Evolutionary conservation across 2,888 invertebrate species (phyloP).

Genomic region (Noctua janthina): DNA sequence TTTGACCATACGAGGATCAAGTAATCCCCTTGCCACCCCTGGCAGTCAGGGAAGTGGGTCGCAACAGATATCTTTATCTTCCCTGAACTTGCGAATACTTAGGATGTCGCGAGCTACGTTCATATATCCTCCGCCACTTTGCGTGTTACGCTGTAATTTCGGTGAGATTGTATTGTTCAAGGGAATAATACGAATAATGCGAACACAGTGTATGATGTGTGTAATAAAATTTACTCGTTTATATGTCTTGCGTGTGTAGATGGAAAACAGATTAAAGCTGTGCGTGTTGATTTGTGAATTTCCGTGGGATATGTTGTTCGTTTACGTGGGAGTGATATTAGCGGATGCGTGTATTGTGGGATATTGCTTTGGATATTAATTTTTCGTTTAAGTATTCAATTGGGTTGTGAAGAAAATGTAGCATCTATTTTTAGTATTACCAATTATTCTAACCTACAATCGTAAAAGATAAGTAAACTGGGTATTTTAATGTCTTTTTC

Average conservation of each 20-base stretch:
- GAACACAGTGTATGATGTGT: constrained; percentile 67
- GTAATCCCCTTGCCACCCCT: constrained; percentile 57
- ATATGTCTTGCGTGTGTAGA: constrained; percentile 57
- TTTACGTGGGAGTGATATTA: constrained; percentile 12
- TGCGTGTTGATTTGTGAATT: constrained; percentile 60
- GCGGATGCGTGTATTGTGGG: constrained; percentile 18
- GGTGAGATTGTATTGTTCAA: constrained; percentile 77
- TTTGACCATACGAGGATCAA: constrained; percentile 52
- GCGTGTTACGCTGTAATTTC: constrained; percentile 75
- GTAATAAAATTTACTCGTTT: constrained; percentile 63
- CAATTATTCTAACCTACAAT: neutral
- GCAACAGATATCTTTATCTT: constrained; percentile 74
- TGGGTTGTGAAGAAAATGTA: neutral
- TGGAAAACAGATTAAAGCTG: constrained; percentile 57
- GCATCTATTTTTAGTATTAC: neutral
- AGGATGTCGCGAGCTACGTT: constrained; percentile 64
- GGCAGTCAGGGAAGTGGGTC: constrained; percentile 61
- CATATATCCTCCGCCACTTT: constrained; percentile 70
- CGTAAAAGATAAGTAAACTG: neutral
- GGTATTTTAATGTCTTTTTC: neutral
- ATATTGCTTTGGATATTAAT: constrained; percentile 29
- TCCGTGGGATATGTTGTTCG: constrained; percentile 30
- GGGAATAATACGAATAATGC: constrained; percentile 70
- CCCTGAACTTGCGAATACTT: constrained; percentile 71
- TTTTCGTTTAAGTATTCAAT: neutral